Base-by-base conservation (phyloP, 1,140 invertebrate species). In the Aphidius gifuensis region DNA sequence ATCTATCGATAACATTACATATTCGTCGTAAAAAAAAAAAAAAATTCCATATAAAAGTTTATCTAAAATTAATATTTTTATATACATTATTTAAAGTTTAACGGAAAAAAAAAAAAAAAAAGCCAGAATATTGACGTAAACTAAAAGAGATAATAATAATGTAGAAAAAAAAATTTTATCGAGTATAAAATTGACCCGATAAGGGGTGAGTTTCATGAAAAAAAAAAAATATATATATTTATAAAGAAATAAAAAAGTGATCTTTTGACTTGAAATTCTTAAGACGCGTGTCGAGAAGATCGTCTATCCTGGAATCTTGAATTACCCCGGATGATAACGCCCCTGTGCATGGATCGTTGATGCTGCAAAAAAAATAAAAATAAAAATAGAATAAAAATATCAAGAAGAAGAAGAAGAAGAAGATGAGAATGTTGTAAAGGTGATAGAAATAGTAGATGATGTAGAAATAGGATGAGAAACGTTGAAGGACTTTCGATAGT, bases 291-390 rank as follows among this genome's bases (percentile, higher is more conserved):
- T 55, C 39, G 53, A 39, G 43, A 40, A 43, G 53, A 40, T 55
- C 53, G 53, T 55, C 53, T 55, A 55, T 55, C 43, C 53, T 55
- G 9, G 53, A 55, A 40, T 55, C 40, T 55, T 40, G 53, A 55
- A 55, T 55, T 55, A 55, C 39, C 6, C 16, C 21, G 53, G 40
- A 55, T 39, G 53, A 55, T 55, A 55, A 55, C 39, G 53, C 11
- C 11, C 6, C 11, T 53, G 50, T 7, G 50, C 9, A 7, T 2
- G 4, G 6, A 7, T 44, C 43, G 43, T 7, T 44, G 23, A 38
- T 9, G 23, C 23, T 23, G 23, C 23, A 23, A 23, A n/a, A n/a
- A n/a, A n/a, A n/a, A n/a, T n/a, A n/a, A n/a, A n/a, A 9, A 21
- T 40, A 5, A 11, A 40, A n/a, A n/a, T n/a, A n/a, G n/a, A n/a